These are phyloP conservation scores for Rachycentron canadum DNA, from an alignment of 2,797 vertebrate genomes.

Conservation along the genomic window DNA sequence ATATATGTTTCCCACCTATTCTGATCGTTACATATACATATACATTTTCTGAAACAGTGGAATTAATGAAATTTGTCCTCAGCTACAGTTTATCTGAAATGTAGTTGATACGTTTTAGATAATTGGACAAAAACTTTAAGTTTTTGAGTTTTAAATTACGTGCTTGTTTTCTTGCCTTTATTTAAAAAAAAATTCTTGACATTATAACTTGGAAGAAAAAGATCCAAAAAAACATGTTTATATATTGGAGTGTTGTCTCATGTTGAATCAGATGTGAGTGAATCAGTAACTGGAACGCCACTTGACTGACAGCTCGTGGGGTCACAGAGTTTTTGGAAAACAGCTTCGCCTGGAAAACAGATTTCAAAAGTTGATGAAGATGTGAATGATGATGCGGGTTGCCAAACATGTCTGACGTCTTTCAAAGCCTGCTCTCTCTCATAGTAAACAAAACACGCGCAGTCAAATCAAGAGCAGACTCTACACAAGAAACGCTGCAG, in stretches of 20 bases:
- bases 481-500: neutral
- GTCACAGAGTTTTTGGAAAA: constrained; percentile 41
- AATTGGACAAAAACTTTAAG: neutral
- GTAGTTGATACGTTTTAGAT: neutral
- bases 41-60: neutral
- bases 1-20: neutral
- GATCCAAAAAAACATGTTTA: neutral
- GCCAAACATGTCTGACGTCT: constrained; percentile 21
- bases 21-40: neutral
- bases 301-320: constrained; percentile 56
- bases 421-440: constrained; percentile 31
- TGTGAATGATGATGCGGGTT: constrained; percentile 53
- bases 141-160: neutral
- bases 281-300: neutral
- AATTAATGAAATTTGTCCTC: neutral
- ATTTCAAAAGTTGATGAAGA: constrained; percentile 69
- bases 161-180: neutral
- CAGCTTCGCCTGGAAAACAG: constrained; percentile 55
- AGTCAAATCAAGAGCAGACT: constrained; percentile 10
- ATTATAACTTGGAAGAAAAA: neutral
- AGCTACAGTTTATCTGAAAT: neutral
- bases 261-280: constrained; percentile 13
- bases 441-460: constrained; percentile 25
- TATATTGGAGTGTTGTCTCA: neutral
- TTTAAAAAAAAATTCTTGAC: neutral